Base-by-base conservation (phyloP, 2,113 vertebrate species). In the Entelurus aequoreus region DNA sequence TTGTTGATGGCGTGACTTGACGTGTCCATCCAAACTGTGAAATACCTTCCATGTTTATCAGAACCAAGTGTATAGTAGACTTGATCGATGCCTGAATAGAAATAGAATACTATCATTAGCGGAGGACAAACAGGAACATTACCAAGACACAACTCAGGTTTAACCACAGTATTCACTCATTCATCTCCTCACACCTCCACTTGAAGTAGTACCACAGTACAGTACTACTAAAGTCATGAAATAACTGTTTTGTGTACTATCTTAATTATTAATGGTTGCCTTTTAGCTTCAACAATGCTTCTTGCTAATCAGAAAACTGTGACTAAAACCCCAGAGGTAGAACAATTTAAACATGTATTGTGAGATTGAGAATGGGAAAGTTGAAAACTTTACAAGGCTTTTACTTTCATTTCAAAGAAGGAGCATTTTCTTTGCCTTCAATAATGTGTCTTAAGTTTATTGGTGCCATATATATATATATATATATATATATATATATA, bases 111-210 rank as follows among this genome's bases (percentile, higher is more conserved):
- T 75, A 81, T 84, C 81, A 86, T 86, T 62, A 82, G 78, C 82
- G 81, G 62, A 83, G 82, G 78, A 85, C 80, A 67, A 85, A 76
- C 42, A 71, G 75, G 54, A 84, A 78, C 82, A 90, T 84, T 90
- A 90, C 83, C 86, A 82, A 80, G 88, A 86, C 88, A 90, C 80
- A 90, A 87, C 91, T 92, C 90, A 92, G 90, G 91, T 92, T 92
- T 85, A 88, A 87, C 80, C 77, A 82, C 84, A 84, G 80, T 84
- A 70, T 28, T 28, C 28, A 28, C 28, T 87, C 59, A 68, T 85
- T 83, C 84, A 55, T 86, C 77, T 66, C 71, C 73, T 52, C 15
- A 69, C 48, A 66, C 56, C 68, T 51, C 66, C 10, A 12, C 42
- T 46, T 46, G 42, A 46, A 46, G 42, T 12, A 11, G 42, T 46